Conservation (phyloP, 1,140 invertebrate species). For the Brachionus rotundiformis region DNA sequence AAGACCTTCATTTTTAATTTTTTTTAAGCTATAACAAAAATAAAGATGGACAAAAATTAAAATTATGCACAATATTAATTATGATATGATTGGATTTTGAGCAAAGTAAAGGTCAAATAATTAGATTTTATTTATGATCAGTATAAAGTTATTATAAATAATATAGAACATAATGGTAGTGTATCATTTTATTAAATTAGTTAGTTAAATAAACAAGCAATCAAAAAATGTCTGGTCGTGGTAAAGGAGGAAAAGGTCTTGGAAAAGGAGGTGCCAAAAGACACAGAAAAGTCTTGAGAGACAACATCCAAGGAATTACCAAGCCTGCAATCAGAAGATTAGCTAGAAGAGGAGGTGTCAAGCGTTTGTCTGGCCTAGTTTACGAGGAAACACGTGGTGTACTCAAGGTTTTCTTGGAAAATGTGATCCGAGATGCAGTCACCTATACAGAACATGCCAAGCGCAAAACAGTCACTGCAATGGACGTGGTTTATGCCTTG, state of each 20-base stretch:
- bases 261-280: conserved; percentile 58
- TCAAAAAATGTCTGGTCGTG: conserved; percentile 57
- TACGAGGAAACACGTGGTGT: not conserved
- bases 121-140: no score
- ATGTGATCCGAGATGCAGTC: conserved; percentile 18
- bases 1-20: no score
- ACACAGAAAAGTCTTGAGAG: conserved; percentile 66
- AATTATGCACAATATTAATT: no score
- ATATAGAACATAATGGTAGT: no score
- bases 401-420: conserved; percentile 38
- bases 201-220: no score
- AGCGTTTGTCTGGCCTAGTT: no score
- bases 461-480: conserved; percentile 29
- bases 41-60: no score
- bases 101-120: no score
- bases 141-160: no score
- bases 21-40: no score
- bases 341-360: not conserved
- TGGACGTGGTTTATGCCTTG: conserved; percentile 32
- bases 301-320: conserved; percentile 70
- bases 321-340: conserved; percentile 6
- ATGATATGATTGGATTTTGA: no score
- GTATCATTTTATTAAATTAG: no score
- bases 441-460: not conserved
- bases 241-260: conserved; percentile 60